Evolutionary conservation across 2,888 invertebrate species (phyloP).

Genomic region (Lomographa bimaculata): DNA sequence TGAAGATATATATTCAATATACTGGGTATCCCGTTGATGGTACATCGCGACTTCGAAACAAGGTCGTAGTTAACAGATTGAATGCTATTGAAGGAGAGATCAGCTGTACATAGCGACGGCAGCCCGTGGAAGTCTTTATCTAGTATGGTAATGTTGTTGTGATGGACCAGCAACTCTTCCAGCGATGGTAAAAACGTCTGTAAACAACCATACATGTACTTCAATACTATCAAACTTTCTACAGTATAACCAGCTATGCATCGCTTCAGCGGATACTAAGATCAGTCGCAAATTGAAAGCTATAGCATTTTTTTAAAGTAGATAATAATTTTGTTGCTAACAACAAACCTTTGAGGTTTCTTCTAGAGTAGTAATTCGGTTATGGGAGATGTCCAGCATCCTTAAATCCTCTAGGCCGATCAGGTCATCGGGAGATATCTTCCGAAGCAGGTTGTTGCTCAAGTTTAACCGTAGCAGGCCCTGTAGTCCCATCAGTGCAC

Average conservation of each 20-base stretch:
- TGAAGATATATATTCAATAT: slow-evolving; percentile 90
- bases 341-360: slow-evolving; percentile 91
- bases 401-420: slow-evolving; percentile 89
- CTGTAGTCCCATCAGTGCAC: slow-evolving; percentile 89
- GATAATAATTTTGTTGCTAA: no score
- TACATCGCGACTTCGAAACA: slow-evolving; percentile 91
- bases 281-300: slow-evolving; percentile 34
- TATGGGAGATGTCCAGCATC: slow-evolving; percentile 90
- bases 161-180: slow-evolving; percentile 89
- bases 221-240: slow-evolving; percentile 2
- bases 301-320: slow-evolving; percentile 23
- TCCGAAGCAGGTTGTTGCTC: slow-evolving; percentile 89
- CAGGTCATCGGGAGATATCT: slow-evolving; percentile 90
- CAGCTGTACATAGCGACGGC: slow-evolving; percentile 91
- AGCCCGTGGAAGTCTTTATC: slow-evolving; percentile 93
- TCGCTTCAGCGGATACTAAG: slow-evolving; percentile 6
- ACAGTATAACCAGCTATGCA: no score
- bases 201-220: slow-evolving; percentile 43
- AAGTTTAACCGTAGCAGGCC: slow-evolving; percentile 89
- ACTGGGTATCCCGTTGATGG: slow-evolving; percentile 90
- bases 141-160: slow-evolving; percentile 89
- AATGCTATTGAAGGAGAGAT: slow-evolving; percentile 91
- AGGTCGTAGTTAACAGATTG: slow-evolving; percentile 88
- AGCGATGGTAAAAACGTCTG: slow-evolving; percentile 91
- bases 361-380: slow-evolving; percentile 89